A percentile compares a stretch with the other conserved stretches of the same genome.
Evolutionary conservation across 1,140 invertebrate genomes (phyloP).

Genomic region (Brachionus calyciflorus): DNA sequence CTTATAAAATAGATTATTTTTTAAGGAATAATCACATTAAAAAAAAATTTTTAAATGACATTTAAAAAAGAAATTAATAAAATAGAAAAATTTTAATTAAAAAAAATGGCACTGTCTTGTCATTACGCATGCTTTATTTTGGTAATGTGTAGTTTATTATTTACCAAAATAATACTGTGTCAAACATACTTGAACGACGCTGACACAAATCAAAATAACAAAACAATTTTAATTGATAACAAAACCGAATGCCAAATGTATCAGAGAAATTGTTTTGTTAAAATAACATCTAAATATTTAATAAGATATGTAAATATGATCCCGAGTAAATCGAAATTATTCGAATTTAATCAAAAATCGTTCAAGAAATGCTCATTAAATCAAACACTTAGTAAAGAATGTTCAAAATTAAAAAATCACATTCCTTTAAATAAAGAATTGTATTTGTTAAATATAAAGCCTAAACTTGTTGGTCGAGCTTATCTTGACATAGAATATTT

Average conservation of each 20-base stretch:
- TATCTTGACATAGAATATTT: neutral
- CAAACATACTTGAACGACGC: too few species aligned
- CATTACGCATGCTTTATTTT: too few species aligned
- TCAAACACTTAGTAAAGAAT: neutral
- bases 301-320: slow-evolving; percentile 1
- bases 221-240: neutral
- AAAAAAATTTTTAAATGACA: too few species aligned
- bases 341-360: slow-evolving; percentile 18
- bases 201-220: neutral
- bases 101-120: too few species aligned
- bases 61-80: too few species aligned
- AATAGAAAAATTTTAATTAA: too few species aligned
- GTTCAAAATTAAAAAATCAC: slow-evolving; percentile 9
- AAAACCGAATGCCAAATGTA: slow-evolving; percentile 25
- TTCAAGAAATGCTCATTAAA: slow-evolving; percentile 22
- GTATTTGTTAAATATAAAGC: neutral
- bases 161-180: too few species aligned
- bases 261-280: slow-evolving; percentile 7
- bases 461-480: slow-evolving; percentile 13
- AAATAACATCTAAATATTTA: slow-evolving; percentile 11
- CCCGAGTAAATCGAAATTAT: neutral
- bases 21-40: neutral
- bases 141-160: too few species aligned
- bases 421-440: neutral
- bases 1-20: neutral